A percentile compares a stretch with the other conserved stretches of the same genome.
Conservation (phyloP, 2,113 vertebrate species). For the Peromyscus leucopus region DNA sequence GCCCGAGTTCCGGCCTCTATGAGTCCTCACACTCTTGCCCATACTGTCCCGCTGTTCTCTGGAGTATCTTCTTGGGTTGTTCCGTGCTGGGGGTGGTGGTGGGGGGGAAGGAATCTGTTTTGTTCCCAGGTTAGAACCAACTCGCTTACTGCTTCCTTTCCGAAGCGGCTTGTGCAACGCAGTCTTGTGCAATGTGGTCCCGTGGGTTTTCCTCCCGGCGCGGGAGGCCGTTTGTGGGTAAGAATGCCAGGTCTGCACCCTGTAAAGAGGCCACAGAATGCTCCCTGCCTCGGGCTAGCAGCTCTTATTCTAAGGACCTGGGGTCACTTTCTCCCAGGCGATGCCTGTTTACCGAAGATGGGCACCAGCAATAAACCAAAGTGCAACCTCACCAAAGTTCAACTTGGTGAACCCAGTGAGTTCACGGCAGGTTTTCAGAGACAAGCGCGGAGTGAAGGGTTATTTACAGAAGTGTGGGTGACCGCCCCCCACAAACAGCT, state of each 20-base stretch:
- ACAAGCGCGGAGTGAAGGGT: neutral
- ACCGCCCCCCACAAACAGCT: neutral
- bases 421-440: neutral
- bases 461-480: neutral
- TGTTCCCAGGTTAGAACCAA: neutral
- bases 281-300: neutral
- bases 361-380: neutral
- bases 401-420: neutral
- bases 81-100: too few species aligned
- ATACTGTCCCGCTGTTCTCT: neutral
- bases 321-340: neutral
- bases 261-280: neutral
- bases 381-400: neutral
- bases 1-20: too few species aligned
- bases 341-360: neutral
- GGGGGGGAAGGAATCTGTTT: neutral
- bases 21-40: neutral
- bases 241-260: neutral
- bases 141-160: neutral
- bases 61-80: neutral
- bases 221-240: neutral
- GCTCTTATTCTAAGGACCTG: neutral
- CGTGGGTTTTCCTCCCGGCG: neutral
- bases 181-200: neutral
- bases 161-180: rapidly evolving